Conservation (phyloP, 2,113 vertebrate species). For the Macheiramphus alcinus region DNA sequence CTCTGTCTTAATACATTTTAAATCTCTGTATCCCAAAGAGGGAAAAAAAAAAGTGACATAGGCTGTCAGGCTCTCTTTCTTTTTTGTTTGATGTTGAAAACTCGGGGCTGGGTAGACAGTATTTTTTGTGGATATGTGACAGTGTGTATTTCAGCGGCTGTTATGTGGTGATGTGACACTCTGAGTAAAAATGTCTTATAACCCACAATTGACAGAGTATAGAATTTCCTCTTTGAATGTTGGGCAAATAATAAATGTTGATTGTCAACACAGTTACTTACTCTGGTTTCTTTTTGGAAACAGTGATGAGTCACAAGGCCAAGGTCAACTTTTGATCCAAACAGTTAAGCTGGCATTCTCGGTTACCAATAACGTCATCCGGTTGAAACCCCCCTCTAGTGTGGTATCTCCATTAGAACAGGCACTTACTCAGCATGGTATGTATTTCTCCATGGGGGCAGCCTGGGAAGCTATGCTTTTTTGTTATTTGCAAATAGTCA, state of each 20-base stretch:
- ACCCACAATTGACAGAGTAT: background rate
- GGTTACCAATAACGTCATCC: constrained; percentile 93
- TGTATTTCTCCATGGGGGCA: background rate
- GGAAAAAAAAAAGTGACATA: background rate
- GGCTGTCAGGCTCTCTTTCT: background rate
- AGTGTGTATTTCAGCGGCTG: background rate
- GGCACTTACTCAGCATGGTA: constrained; percentile 93
- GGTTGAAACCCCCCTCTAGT: constrained; percentile 88
- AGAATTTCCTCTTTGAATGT: background rate
- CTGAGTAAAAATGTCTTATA: background rate
- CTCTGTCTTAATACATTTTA: background rate
- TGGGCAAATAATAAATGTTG: background rate
- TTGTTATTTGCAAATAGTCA: background rate
- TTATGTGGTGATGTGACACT: background rate
- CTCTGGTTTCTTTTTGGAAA: constrained; percentile 36
- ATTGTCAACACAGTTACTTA: background rate
- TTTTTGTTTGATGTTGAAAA: background rate
- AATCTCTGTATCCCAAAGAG: background rate
- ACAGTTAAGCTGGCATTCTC: constrained; percentile 96
- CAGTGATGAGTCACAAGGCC: constrained; percentile 90
- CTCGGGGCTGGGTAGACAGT: background rate
- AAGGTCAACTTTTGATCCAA: constrained; percentile 94
- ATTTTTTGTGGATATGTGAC: background rate
- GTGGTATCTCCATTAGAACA: constrained; percentile 90
- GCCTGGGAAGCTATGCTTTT: background rate